These are phyloP conservation scores for Cosmia trapezina DNA, from an alignment of 2,888 invertebrate genomes.

Conservation along the genomic window DNA sequence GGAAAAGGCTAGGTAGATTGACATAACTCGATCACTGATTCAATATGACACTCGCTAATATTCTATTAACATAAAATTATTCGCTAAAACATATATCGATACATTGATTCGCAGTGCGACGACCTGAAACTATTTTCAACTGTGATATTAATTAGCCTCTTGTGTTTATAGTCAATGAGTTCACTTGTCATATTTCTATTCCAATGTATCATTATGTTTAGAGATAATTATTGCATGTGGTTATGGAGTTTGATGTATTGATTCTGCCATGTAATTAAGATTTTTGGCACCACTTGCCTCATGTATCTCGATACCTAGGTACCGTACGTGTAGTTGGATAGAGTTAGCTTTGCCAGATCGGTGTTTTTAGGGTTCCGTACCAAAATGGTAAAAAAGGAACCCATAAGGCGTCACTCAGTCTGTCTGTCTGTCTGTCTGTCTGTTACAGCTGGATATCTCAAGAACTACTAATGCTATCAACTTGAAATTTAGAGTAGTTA, in stretches of 20 bases:
- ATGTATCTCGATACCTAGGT: constrained; percentile 3
- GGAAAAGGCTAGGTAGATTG: too few species aligned
- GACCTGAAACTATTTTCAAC: constrained; percentile 69
- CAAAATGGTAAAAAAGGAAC: too few species aligned
- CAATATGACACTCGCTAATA: constrained; percentile 23
- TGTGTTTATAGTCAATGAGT: constrained; percentile 52
- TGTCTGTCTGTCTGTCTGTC: too few species aligned
- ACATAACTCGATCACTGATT: constrained; percentile 17
- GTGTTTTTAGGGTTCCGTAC: too few species aligned
- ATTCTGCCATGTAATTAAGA: constrained; percentile 10
- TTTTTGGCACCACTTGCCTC: constrained; percentile 3
- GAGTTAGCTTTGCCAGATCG: constrained; percentile 1
- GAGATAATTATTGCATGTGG: constrained; percentile 22
- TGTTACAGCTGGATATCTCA: too few species aligned
- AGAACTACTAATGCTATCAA: too few species aligned
- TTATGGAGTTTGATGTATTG: constrained; percentile 27
- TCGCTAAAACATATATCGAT: constrained; percentile 37
- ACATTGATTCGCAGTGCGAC: constrained; percentile 59
- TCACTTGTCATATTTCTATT: constrained; percentile 25
- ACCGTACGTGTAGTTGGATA: neutral
- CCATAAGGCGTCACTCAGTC: too few species aligned
- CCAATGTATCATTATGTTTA: constrained; percentile 21
- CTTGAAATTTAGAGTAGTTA: too few species aligned
- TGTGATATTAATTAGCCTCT: constrained; percentile 70
- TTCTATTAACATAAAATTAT: constrained; percentile 34